Conservation (phyloP, 2,888 invertebrate genomes). For the Euspilapteryx auroguttella region DNA sequence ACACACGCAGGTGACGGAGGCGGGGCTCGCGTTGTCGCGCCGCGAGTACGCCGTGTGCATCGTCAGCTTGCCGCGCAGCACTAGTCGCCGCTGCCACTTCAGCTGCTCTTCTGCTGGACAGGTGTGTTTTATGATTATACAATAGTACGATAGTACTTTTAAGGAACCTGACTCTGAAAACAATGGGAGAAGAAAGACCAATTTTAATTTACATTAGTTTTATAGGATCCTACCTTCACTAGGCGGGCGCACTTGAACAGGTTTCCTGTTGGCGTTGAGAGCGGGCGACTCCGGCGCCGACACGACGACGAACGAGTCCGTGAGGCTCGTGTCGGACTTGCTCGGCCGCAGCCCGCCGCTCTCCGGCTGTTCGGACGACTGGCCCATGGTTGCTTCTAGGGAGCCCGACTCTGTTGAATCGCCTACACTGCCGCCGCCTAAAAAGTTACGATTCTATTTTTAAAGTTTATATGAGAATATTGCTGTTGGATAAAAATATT, state of each 20-base stretch:
- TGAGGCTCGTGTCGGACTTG: slow-evolving; percentile 89
- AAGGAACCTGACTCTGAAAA: no score
- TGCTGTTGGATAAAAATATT: no score
- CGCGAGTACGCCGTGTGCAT: slow-evolving; percentile 98
- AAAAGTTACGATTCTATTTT: background rate
- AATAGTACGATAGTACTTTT: no score
- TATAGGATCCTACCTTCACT: no score
- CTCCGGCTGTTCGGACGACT: slow-evolving; percentile 17
- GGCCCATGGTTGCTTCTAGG: slow-evolving; percentile 14
- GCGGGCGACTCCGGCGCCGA: slow-evolving; percentile 46
- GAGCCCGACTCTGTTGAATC: slow-evolving; percentile 42
- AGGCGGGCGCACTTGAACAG: no score
- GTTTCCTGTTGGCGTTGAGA: slow-evolving; percentile 1
- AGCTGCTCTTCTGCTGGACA: slow-evolving; percentile 55
- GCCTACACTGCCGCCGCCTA: slow-evolving; percentile 62
- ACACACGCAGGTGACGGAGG: slow-evolving; percentile 91
- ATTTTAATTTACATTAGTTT: no score
- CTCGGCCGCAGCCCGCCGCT: slow-evolving; percentile 72
- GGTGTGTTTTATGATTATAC: no score
- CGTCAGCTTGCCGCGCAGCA: slow-evolving; percentile 92
- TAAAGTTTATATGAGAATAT: no score
- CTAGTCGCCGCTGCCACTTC: slow-evolving; percentile 88
- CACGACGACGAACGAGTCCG: slow-evolving; percentile 87
- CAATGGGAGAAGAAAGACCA: no score
- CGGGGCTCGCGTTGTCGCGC: slow-evolving; percentile 96